Evolutionary conservation across 2,113 vertebrate species (phyloP).

Genomic region (Triplophysa dalaica): DNA sequence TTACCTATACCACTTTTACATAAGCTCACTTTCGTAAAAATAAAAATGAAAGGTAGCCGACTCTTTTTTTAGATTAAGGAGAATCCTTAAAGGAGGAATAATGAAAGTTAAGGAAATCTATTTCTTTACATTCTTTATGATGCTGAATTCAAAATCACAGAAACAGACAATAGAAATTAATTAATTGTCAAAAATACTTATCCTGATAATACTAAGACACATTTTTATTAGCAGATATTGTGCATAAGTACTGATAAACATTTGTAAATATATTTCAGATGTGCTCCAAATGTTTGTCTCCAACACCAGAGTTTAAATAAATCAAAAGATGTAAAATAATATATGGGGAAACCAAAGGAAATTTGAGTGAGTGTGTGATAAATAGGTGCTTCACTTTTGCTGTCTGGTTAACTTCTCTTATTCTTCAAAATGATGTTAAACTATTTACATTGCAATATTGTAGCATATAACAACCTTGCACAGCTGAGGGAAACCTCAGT

Average conservation of each 20-base stretch:
- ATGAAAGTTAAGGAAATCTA: no score
- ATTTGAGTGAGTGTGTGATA: neutral
- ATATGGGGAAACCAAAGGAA: neutral
- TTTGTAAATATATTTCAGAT: no score
- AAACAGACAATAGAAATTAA: neutral
- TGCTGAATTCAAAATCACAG: neutral
- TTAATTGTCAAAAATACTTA: neutral
- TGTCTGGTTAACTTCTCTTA: neutral
- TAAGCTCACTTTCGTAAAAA: no score
- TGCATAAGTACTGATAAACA: no score
- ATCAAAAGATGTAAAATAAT: neutral
- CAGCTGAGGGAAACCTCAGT: neutral
- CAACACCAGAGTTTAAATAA: no score
- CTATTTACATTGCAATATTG: neutral
- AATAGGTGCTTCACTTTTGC: neutral
- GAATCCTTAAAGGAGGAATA: no score
- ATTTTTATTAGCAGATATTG: no score
- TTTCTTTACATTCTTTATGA: neutral
- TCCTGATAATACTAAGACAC: neutral
- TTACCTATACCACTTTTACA: no score
- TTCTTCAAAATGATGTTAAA: neutral
- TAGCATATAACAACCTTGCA: neutral
- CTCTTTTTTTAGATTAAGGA: no score
- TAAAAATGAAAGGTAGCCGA: no score
- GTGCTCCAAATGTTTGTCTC: no score